Evolutionary conservation across 92 coral and sea anemone genomes (phyloP), one percentile per base, ranked within the genome.

Genomic region (Parazoanthus atlanticus): DNA sequence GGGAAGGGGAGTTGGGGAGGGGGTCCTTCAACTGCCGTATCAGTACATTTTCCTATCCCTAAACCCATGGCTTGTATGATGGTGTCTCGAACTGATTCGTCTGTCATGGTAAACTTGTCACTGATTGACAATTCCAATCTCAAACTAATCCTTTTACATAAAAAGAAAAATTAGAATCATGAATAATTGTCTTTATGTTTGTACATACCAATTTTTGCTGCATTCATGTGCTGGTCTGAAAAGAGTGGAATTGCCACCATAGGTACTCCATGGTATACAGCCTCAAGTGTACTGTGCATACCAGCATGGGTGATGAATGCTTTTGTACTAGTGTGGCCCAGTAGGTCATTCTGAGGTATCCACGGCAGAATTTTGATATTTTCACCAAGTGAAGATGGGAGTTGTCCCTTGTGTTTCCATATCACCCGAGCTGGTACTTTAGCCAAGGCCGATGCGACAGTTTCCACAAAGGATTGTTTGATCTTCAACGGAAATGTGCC

Each of bases 391-490:
- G 47, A 47, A 33, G 40, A n/a, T 15, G 81, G 81, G 21, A 73
- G 34, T 25, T 30, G 23, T 11, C 94, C 94, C 41, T 92, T 88
- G 66, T 86, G 92, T 61, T 91, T 95, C 98, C 98, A 95, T n/a
- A 95, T 90, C 5, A 95, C 96, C 28, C 84, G 83, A 9, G 89
- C 92, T 43, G 96, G 93, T 8, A 95, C 52, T 26, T 84, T 80
- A 16, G 90, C 76, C 46, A 95, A 86, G 25, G 90, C 98, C 7
- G 56, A 86, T 9, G 94, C 91, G 26, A 95, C 79, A 15, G 86
- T 90, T n/a, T 95, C 90, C 12, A 88, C 80, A 89, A 95, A 89
- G 16, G 26, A 33, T 10, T 25, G 32, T 17, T 46, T 54, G 61
- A 61, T 64, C 21, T 88, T 43, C 81, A 82, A 36, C 8, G 40